Conservation (phyloP, 2,888 invertebrate species). For the Tenthredo notha region DNA sequence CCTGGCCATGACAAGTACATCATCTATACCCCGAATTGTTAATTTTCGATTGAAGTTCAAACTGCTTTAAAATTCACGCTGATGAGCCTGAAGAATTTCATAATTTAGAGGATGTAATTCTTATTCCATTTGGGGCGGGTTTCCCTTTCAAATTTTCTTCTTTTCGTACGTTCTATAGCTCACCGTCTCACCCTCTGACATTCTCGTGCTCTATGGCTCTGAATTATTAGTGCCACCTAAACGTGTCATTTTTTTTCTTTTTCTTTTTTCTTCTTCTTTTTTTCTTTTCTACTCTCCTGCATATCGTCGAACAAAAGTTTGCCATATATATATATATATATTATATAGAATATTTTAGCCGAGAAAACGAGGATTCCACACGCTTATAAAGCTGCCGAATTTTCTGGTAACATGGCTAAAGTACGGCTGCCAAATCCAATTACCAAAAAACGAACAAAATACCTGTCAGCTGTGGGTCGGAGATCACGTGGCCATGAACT, state of each 20-base stretch:
- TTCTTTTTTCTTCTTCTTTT: neutral
- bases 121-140: neutral
- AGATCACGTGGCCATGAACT: neutral
- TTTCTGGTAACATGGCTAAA: conserved; percentile 17
- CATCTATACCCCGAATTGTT: neutral
- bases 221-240: conserved; percentile 38
- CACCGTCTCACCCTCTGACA: conserved; percentile 52
- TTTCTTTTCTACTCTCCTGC: neutral
- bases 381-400: neutral
- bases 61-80: neutral
- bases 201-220: conserved; percentile 42
- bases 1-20: neutral
- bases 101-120: conserved; percentile 20
- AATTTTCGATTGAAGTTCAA: neutral
- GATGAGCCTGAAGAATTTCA: neutral
- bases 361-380: neutral
- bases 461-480: neutral
- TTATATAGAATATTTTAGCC: conserved; percentile 3
- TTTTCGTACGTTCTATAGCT: conserved; percentile 40
- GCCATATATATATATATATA: no score
- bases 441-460: neutral
- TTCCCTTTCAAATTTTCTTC: neutral
- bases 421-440: conserved; percentile 21
- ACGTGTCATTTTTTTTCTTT: conserved; percentile 7
- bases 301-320: neutral